A percentile compares a stretch with the other conserved stretches of the same genome.
Conservation (phyloP, 2,888 invertebrate genomes). For the Cryptosula pallasiana region DNA sequence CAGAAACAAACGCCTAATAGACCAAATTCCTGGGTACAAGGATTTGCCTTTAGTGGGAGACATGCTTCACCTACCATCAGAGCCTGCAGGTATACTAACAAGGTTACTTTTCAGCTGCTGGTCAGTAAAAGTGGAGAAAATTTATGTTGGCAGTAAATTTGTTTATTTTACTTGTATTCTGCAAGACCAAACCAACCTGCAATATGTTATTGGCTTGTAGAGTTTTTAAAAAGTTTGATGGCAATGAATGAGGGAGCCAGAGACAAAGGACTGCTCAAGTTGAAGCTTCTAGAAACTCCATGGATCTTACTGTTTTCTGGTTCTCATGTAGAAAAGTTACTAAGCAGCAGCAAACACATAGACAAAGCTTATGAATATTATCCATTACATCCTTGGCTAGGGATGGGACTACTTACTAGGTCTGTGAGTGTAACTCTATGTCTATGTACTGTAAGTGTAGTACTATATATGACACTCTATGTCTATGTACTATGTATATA, state of each 20-base stretch:
- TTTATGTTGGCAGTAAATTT: no score
- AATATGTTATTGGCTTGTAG: no score
- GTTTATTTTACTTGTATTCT: no score
- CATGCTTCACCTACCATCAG: not conserved
- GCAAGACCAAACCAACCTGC: no score
- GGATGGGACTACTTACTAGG: conserved; percentile 56
- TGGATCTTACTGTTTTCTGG: conserved; percentile 32
- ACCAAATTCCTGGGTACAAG: not conserved
- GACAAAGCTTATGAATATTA: conserved; percentile 56
- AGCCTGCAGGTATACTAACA: not conserved
- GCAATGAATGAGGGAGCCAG: not conserved
- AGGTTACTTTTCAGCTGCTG: no score
- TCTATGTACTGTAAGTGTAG: no score
- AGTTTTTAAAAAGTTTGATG: not conserved
- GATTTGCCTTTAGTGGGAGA: not conserved
- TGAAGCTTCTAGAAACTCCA: conserved; percentile 28
- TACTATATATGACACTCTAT: no score
- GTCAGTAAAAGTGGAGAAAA: no score
- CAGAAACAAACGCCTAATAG: not conserved
- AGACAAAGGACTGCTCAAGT: not conserved
- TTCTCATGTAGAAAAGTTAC: conserved; percentile 55
- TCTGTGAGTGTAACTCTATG: no score
- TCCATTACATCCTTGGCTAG: conserved; percentile 57
- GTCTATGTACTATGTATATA: no score
- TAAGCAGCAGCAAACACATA: conserved; percentile 60